Evolutionary conservation across 1,140 invertebrate genomes (phyloP).

Genomic region (Calosoma granatense): DNA sequence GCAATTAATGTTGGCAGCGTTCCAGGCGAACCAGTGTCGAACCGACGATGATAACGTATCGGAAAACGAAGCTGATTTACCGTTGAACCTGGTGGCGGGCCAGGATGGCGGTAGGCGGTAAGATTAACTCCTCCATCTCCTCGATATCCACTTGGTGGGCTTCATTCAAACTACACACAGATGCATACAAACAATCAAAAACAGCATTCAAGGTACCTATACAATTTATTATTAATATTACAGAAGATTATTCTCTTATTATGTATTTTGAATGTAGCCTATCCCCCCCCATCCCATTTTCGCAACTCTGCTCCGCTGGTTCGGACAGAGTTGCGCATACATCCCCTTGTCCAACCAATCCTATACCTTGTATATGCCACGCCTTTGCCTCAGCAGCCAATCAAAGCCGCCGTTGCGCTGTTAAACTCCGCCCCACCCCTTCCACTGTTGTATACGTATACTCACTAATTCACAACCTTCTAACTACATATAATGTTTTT

Average conservation of each 20-base stretch:
- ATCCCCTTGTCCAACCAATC: not conserved
- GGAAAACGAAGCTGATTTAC: conserved; percentile 31
- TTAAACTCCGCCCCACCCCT: not conserved
- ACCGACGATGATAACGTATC: conserved; percentile 24
- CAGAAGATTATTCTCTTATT: too few species aligned
- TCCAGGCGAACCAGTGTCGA: conserved; percentile 22
- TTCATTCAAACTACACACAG: too few species aligned
- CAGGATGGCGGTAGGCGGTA: not conserved
- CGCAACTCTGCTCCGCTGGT: not conserved
- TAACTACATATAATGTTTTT: too few species aligned
- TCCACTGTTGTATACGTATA: not conserved
- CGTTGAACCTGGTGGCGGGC: conserved; percentile 29
- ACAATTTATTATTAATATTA: too few species aligned
- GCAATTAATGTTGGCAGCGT: conserved; percentile 35
- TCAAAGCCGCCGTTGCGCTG: not conserved
- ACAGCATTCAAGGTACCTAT: too few species aligned
- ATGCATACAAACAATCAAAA: too few species aligned
- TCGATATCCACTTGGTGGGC: not conserved
- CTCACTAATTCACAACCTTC: too few species aligned
- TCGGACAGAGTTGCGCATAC: not conserved
- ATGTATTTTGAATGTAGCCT: too few species aligned
- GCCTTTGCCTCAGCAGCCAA: not conserved
- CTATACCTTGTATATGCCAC: not conserved
- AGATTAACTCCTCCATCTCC: not conserved
- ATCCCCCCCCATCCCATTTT: not conserved